Evolutionary conservation across 92 coral and sea anemone genomes (phyloP).

Genomic region (Porites evermanni): DNA sequence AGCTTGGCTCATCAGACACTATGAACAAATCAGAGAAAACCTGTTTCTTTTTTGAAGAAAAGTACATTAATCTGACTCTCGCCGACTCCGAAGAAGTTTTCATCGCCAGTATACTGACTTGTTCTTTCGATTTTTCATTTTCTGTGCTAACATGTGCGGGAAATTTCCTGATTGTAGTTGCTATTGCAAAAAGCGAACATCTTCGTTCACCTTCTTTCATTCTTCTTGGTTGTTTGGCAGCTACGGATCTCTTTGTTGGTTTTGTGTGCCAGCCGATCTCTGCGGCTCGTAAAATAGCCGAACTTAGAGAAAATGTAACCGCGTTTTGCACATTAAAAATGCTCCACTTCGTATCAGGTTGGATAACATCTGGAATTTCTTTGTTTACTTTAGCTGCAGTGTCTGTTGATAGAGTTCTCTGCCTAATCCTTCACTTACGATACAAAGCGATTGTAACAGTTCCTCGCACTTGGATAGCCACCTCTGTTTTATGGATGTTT

Average conservation of each 20-base stretch:
- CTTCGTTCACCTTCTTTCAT: slow-evolving; percentile 37
- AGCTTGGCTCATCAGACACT: too few relatives aligned
- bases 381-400: slow-evolving; percentile 21
- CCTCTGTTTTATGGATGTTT: background rate
- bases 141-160: slow-evolving; percentile 9
- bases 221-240: slow-evolving; percentile 31
- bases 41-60: background rate
- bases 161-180: slow-evolving; percentile 18
- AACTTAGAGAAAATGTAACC: background rate
- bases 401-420: slow-evolving; percentile 1
- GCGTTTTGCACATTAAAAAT: slow-evolving; percentile 4
- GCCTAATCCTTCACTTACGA: background rate
- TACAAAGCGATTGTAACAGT: background rate
- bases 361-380: slow-evolving; percentile 32
- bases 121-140: slow-evolving; percentile 24
- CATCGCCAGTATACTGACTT: background rate
- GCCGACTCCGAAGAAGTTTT: background rate
- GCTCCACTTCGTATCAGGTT: background rate
- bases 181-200: background rate
- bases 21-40: background rate
- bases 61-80: background rate
- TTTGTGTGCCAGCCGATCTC: background rate
- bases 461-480: background rate
- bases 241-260: slow-evolving; percentile 41
- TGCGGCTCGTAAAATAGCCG: slow-evolving; percentile 1